phyloP scores from a whole-genome alignment of 2,888 invertebrate genomes.

The Tachina fera region DNA sequence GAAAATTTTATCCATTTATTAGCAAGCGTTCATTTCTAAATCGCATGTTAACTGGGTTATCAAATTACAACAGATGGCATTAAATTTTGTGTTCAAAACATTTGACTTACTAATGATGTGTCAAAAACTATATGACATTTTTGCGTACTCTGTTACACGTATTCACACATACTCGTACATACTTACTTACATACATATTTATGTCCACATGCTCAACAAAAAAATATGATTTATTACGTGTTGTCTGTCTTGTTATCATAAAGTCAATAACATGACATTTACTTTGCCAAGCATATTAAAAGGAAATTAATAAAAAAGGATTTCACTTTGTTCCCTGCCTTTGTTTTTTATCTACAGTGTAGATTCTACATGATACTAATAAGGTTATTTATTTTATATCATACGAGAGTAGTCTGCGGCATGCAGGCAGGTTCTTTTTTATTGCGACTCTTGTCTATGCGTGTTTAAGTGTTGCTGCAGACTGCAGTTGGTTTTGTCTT shows the following conservation, averaged over 20 bases:
- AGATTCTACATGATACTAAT: not conserved
- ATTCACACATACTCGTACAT: not conserved
- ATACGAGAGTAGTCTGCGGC: not conserved
- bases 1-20: too few species aligned
- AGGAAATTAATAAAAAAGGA: constrained; percentile 16
- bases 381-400: not conserved
- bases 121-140: constrained; percentile 47
- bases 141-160: not conserved
- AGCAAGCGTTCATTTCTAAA: too few species aligned
- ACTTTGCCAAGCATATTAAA: constrained; percentile 3
- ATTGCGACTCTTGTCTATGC: constrained; percentile 34
- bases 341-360: constrained; percentile 2
- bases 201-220: not conserved
- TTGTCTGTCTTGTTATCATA: constrained; percentile 19
- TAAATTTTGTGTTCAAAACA: not conserved
- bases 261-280: constrained; percentile 56
- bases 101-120: constrained; percentile 53
- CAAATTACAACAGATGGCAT: constrained; percentile 43
- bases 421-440: not conserved
- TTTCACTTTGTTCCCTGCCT: constrained; percentile 14
- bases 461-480: constrained; percentile 56
- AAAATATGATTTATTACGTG: not conserved
- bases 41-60: not conserved
- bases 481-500: constrained; percentile 36
- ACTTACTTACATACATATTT: too few species aligned